Evolutionary conservation across 64 coral and sea anemone genomes (phyloP), one percentile per base, ranked within the genome.

Genomic region (Dendronephthya gigantea): DNA sequence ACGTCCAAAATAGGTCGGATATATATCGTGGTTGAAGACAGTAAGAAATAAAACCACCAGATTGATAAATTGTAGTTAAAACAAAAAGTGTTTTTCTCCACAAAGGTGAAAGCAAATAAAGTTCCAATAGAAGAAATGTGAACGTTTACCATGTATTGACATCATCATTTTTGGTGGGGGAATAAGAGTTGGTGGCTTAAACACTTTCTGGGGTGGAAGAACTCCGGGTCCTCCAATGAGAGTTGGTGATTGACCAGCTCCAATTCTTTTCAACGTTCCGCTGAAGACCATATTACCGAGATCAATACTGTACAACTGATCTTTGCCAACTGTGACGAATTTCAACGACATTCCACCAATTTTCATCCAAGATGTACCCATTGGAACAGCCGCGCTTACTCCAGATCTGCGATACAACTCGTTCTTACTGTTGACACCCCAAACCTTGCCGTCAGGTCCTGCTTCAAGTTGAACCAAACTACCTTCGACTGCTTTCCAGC

Each of bases 361-460:
- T 17, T 27, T 28, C 49, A 88, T 58, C 87, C 87, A 88, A 25
- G 43, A 82, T 37, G 30, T 62, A 30, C 87, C 87, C 47, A 55
- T 33, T 14, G 87, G 87, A 49, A 50, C 38, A 15, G 47, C 37
- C 37, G 6, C 16, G 49, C 49, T 88, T 19, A 88, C 49, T 52
- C 87, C 87, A 33, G 48, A 48, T 58, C 87, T 72, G 22, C 56
- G 82, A 12, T 38, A 88, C 7, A 88, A 40, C 0, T 82, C n/a
- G 17, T 81, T 55, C 48, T 7, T 17, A 1, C 17, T 41, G 34
- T 81, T 88, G 19, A 88, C 87, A 23, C 87, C 86, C 41, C 70
- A 88, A 19, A 79, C 70, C 32, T 37, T 35, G 47, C 86, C 86
- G 16, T 88, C 76, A 16, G 87, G 87, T 9, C 87, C 87, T 1